Base-by-base conservation (phyloP, 1,140 invertebrate genomes). In the Cataglyphis hispanica region DNA sequence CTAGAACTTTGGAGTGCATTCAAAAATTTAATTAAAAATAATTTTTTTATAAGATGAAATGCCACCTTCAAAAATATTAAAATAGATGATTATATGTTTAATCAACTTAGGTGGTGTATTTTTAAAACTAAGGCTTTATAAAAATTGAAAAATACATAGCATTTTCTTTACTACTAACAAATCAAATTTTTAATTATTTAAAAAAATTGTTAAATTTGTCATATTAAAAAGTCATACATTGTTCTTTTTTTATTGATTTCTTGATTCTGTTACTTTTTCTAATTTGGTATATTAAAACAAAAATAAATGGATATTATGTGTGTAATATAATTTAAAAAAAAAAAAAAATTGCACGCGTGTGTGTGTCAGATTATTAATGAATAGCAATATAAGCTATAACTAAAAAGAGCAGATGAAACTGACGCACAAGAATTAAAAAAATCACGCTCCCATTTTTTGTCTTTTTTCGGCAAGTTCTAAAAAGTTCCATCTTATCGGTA, bases 401-500 rank as follows among this genome's bases (percentile, higher is more conserved):
- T 58, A n/a, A 74, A 58, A 58, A 37, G 16, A 37, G 16, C 16
- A 27, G 19, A 40, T 40, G 11, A 25, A 22, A 43, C 25, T 67
- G 63, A 4, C 25, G 16, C 8, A 5, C 27, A 22, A 53, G 13
- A 31, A 16, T 53, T 50, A 22, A 37, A 10, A 10, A 4, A 22
- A 78, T 22, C 13, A 43, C 34, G 11, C 8, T 40, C 37, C 13
- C 4, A n/a, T 31, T 37, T 78, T 78, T 69, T 69, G 25, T 22
- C 11, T 69, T 46, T 27, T 13, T 40, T 53, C 31, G 50, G 22
- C 8, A 0, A 31, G 1, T 27, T 10, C 22, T 22, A 53, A 58
- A 53, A 58, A 76, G 75, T 50, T 84, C 3, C 56, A 37, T 64
- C 58, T 63, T 31, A 69, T 22, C 34, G 25, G 63, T 10, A 25